Evolutionary conservation across 2,888 invertebrate species (phyloP), one percentile per base, ranked within the genome.

Genomic region (Crematogaster levior): DNA sequence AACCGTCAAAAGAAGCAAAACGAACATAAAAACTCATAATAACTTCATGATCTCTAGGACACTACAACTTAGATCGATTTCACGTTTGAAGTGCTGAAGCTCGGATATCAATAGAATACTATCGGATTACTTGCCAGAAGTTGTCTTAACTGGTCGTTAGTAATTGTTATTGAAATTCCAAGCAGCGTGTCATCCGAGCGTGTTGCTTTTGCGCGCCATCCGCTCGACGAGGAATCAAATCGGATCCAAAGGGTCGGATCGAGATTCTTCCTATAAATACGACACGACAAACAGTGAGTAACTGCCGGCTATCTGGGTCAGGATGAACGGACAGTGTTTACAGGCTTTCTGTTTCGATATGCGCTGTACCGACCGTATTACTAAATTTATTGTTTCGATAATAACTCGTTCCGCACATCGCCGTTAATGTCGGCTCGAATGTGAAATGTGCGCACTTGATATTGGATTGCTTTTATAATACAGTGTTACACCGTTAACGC

Each of bases 201-300:
- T 24, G 65, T 65, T 65, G 48, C 18, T 56, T 24, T 51, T 24
- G 43, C 46, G 48, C n/a, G 30, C 63, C n/a, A 34, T 34, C 6
- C 48, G n/a, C 15, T 74, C 43, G 15, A 12, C 27, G 6, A 53
- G n/a, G n/a, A 65, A 15, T 70, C 48, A 40, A 56, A 72, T 75
- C 75, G 51, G 48, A 79, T 75, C 46, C 51, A 56, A 82, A 43
- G 18, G 34, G 40, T n/a, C 24, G 18, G 27, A 24, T 37, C 18
- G 37, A 79, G 56, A 80, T 81, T 80, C 77, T 56, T 68, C 75
- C 83, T 86, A 82, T 86, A 86, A 86, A 88, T 88, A 88, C 73
- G 27, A 40, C 7, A 18, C 46, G 73, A 86, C 74, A 43, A 75
- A 86, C 77, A 84, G 83, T 27, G 72, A n/a, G n/a, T n/a, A n/a